Evolutionary conservation across 2,797 vertebrate genomes (phyloP).

Genomic region (Muscicapa striata): DNA sequence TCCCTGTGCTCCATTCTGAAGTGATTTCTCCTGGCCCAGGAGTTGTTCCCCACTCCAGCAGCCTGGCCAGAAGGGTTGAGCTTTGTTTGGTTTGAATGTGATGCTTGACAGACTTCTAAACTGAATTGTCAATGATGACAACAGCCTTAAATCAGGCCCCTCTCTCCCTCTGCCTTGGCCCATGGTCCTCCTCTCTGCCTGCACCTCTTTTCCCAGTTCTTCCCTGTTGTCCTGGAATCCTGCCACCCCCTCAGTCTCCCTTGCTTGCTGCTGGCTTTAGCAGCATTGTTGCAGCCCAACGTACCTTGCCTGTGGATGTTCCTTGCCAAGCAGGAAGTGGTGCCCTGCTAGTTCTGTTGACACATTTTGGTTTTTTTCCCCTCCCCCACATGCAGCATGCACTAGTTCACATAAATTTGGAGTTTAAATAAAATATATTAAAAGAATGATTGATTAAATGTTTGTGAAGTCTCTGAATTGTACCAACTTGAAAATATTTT

Average conservation of each 20-base stretch:
- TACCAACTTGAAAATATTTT: background rate
- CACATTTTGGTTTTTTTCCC: fast-evolving
- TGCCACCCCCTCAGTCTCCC: background rate
- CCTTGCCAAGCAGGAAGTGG: background rate
- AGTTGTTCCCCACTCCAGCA: background rate
- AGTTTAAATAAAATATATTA: background rate
- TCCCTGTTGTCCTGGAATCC: background rate
- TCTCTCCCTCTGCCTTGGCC: background rate
- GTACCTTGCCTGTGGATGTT: background rate
- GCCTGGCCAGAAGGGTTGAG: background rate
- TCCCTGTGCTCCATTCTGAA: background rate
- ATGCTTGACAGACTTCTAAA: background rate
- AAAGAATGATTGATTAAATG: background rate
- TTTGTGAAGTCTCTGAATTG: background rate
- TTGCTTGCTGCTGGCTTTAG: background rate
- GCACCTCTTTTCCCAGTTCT: background rate
- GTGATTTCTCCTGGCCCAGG: background rate
- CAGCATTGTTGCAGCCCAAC: background rate
- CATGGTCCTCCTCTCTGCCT: background rate
- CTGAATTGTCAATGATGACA: background rate
- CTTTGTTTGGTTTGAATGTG: background rate
- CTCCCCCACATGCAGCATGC: background rate
- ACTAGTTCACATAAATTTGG: background rate
- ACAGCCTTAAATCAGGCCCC: background rate
- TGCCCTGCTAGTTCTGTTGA: background rate